Evolutionary conservation across 2,113 vertebrate genomes (phyloP).

Genomic region (Strix aluco): DNA sequence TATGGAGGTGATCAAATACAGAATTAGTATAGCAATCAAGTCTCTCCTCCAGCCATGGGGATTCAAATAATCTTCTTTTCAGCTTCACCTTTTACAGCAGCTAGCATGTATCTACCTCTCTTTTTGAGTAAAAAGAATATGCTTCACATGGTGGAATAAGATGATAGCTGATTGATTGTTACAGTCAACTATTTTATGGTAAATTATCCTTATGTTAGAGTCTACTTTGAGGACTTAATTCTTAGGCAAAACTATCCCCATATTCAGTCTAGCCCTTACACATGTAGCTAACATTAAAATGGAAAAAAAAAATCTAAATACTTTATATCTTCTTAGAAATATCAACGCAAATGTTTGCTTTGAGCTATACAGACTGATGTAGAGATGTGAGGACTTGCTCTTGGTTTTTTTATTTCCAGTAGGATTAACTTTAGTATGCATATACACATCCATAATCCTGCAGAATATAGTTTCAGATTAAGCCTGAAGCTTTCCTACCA

Average conservation of each 20-base stretch:
- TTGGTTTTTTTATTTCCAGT: not conserved
- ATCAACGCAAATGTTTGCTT: not conserved
- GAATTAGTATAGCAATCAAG: not conserved
- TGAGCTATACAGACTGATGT: not conserved
- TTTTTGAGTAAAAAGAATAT: not conserved
- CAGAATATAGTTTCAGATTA: not conserved
- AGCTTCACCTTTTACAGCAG: not conserved
- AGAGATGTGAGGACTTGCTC: not conserved
- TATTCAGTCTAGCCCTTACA: not conserved
- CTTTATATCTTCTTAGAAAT: not conserved
- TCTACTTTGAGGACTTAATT: not conserved
- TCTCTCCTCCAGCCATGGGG: not conserved
- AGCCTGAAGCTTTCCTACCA: not conserved
- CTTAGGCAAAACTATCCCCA: not conserved
- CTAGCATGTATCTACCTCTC: not conserved
- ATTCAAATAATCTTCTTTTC: not conserved
- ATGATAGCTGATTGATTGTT: not conserved
- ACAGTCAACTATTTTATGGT: not conserved
- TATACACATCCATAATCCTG: not conserved
- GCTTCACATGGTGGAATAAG: not conserved
- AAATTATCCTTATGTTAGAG: not conserved
- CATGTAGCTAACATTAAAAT: not conserved
- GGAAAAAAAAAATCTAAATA: not conserved
- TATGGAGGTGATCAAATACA: not conserved
- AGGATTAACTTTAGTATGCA: not conserved